Evolutionary conservation across 1,140 invertebrate genomes (phyloP), one percentile per base, ranked within the genome.

Genomic region (Campoletis sonorensis): DNA sequence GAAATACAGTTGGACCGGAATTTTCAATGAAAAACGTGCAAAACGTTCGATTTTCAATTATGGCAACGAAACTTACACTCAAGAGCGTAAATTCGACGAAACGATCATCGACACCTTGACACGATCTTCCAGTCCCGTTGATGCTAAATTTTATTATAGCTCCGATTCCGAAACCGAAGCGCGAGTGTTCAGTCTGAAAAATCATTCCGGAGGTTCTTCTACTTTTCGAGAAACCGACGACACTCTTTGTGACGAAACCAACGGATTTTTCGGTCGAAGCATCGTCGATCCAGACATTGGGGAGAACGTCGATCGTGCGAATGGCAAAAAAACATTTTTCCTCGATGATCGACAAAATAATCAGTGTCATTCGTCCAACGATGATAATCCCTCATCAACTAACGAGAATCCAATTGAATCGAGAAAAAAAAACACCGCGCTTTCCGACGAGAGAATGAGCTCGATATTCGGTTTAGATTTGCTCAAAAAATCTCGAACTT

Each of bases 1-100:
- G 4, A 84, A 79, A 49, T 84, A 85, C 33, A 82, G 84, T 58
- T 85, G 83, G 84, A 82, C 64, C 11, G 85, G 82, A 3, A 85
- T 70, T n/a, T 85, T 87, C 33, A 73, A 79, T 21, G 82, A 84
- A 45, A 16, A 79, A 67, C 73, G 78, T 21, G 27, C 73, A 0
- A 84, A 80, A 64, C 61, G 80, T 64, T 79, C 80, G 3, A 84
- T 80, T 18, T 80, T 76, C 40, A 18, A 4, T 13, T 37, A 54
- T 23, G 73, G 49, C 79, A 82, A 80, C 51, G 33, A 30, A 15
- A n/a, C 45, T 76, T 4, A 4, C 49, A 4, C 33, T 15, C 51
- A 21, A 15, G 61, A 27, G 27, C 23, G 79, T 8, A 72, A 73
- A 64, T 21, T 68, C n/a, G 49, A 71, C 18, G 33, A 81, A 40